A percentile compares a stretch with the other conserved stretches of the same genome.
Conservation (phyloP, 2,113 vertebrate genomes). For the Myanophis thanlyinensis region DNA sequence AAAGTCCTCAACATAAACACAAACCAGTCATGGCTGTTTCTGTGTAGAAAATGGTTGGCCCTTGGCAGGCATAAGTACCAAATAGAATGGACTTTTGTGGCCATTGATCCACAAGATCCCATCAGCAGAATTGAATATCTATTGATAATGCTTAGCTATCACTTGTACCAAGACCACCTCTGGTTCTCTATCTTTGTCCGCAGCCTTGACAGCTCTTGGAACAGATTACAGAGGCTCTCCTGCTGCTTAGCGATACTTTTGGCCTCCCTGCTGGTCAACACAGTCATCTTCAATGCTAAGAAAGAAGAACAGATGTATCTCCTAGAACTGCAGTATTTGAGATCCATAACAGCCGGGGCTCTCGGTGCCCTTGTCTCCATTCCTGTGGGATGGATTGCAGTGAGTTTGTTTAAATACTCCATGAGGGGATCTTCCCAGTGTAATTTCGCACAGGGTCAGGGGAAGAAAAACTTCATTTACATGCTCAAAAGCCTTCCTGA, state of each 20-base stretch:
- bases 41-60: constrained; percentile 72
- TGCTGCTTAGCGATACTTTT: constrained; percentile 63
- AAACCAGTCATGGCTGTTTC: constrained; percentile 62
- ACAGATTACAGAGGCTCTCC: constrained; percentile 67
- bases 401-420: constrained; percentile 60
- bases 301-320: rapidly evolving
- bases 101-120: not conserved
- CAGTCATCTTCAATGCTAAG: constrained; percentile 65
- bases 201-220: not conserved
- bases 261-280: constrained; percentile 58
- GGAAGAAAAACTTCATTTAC: not conserved
- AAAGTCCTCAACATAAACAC: constrained; percentile 62
- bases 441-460: not conserved
- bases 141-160: constrained; percentile 43
- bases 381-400: constrained; percentile 54
- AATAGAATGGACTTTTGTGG: constrained; percentile 51
- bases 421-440: not conserved
- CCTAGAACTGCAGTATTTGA: not conserved
- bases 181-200: constrained; percentile 67
- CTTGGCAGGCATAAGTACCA: not conserved
- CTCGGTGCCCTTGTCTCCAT: constrained; percentile 59
- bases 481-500: rapidly evolving
- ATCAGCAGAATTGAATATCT: constrained; percentile 58
- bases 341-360: constrained; percentile 56
- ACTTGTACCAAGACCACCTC: constrained; percentile 39